Evolutionary conservation across 1,140 invertebrate species (phyloP).

Genomic region (Euwallacea fornicatus): DNA sequence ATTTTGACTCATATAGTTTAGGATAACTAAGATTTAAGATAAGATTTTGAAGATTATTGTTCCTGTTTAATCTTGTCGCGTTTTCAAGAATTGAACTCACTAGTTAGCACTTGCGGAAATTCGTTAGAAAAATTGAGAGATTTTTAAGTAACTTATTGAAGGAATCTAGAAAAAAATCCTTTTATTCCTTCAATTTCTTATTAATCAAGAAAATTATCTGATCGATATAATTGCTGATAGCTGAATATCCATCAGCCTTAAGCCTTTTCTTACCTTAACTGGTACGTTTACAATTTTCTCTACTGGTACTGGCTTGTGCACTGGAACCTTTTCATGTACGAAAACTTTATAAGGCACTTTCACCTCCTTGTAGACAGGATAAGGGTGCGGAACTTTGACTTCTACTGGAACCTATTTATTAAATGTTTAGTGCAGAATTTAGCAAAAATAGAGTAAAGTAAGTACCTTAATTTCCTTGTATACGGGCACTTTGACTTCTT

Average conservation of each 20-base stretch:
- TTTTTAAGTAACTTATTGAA: too few relatives aligned
- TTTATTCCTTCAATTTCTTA: background rate
- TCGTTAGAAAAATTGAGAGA: too few relatives aligned
- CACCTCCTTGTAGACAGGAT: constrained; percentile 39
- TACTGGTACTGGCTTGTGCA: constrained; percentile 68
- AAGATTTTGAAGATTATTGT: too few relatives aligned
- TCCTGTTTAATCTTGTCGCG: too few relatives aligned
- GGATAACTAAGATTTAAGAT: too few relatives aligned
- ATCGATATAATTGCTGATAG: too few relatives aligned
- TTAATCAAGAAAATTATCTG: too few relatives aligned
- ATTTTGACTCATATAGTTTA: too few relatives aligned
- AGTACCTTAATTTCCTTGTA: constrained; percentile 61
- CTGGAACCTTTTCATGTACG: constrained; percentile 64
- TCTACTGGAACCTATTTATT: constrained; percentile 43
- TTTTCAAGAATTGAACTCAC: too few relatives aligned
- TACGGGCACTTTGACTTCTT: constrained; percentile 48
- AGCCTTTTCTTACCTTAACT: constrained; percentile 63
- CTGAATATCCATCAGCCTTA: background rate
- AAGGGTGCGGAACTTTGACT: constrained; percentile 39
- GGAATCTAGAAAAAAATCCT: too few relatives aligned
- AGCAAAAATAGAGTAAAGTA: background rate
- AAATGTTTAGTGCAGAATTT: background rate
- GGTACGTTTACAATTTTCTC: constrained; percentile 72
- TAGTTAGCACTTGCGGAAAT: too few relatives aligned
- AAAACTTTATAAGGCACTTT: constrained; percentile 62